Conservation (phyloP, 2,797 vertebrate species). For the Cryptoprocta ferox region DNA sequence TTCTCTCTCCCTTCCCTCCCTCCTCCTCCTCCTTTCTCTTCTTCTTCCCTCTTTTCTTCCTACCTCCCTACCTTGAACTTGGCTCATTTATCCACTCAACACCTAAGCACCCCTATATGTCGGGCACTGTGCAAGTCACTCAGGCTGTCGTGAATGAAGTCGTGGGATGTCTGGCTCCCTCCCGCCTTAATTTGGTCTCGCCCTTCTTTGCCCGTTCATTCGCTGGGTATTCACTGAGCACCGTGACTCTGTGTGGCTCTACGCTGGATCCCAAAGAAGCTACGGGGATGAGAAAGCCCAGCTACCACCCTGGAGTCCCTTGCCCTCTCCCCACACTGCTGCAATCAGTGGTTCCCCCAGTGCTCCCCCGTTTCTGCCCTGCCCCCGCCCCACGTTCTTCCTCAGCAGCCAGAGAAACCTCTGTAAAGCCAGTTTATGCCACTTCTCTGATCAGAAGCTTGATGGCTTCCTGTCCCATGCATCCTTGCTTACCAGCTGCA, state of each 20-base stretch:
- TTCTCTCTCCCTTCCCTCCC: too few species aligned
- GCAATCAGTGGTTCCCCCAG: neutral
- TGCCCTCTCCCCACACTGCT: accelerated
- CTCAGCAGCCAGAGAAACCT: neutral
- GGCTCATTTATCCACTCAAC: neutral
- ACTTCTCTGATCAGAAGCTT: neutral
- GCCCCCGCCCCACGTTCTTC: neutral
- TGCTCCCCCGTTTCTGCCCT: neutral
- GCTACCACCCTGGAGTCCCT: neutral
- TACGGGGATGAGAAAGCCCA: neutral
- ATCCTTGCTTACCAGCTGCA: neutral
- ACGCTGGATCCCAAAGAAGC: neutral
- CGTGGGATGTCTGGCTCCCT: neutral
- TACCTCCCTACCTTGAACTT: neutral
- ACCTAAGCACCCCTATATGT: accelerated
- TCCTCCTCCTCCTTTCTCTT: neutral
- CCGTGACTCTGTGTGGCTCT: neutral
- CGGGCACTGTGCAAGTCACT: neutral
- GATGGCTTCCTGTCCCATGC: neutral
- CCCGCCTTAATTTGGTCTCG: neutral
- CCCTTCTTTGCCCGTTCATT: neutral
- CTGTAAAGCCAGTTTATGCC: neutral
- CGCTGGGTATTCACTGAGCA: neutral
- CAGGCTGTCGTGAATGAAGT: neutral
- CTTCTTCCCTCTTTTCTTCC: neutral